These are phyloP conservation scores for Belgica antarctica DNA, from an alignment of 2,888 invertebrate genomes.

Conservation along the genomic window DNA sequence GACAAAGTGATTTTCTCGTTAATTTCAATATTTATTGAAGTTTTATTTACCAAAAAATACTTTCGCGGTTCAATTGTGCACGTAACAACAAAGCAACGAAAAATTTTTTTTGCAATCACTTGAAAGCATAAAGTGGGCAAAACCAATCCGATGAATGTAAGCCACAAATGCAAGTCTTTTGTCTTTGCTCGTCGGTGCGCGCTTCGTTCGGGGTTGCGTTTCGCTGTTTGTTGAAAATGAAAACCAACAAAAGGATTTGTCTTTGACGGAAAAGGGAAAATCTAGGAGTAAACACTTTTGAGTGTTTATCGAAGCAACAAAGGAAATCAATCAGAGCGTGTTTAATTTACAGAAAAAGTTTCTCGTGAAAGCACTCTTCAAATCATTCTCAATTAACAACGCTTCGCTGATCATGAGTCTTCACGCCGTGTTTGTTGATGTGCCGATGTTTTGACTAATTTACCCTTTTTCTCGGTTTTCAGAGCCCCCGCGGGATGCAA, in stretches of 20 bases:
- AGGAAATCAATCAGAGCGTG: constrained; percentile 35
- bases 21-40: not conserved
- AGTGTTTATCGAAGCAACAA: constrained; percentile 33
- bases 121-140: constrained; percentile 43
- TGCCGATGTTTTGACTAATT: constrained; percentile 40
- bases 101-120: not conserved
- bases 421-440: constrained; percentile 40
- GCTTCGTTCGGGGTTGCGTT: constrained; percentile 14
- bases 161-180: constrained; percentile 18
- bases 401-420: constrained; percentile 45
- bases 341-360: constrained; percentile 44
- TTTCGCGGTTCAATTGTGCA: constrained; percentile 22
- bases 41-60: constrained; percentile 25
- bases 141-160: constrained; percentile 45
- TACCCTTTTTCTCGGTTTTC: constrained; percentile 41
- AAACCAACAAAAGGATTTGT: not conserved
- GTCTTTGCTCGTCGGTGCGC: not conserved
- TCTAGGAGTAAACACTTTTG: constrained; percentile 38
- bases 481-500: constrained; percentile 57
- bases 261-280: not conserved
- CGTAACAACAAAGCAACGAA: not conserved
- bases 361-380: constrained; percentile 12
- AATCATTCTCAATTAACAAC: constrained; percentile 46
- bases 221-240: not conserved
- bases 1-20: not conserved